Base-by-base conservation (phyloP, 2,888 invertebrate genomes). In the Cancer borealis region DNA sequence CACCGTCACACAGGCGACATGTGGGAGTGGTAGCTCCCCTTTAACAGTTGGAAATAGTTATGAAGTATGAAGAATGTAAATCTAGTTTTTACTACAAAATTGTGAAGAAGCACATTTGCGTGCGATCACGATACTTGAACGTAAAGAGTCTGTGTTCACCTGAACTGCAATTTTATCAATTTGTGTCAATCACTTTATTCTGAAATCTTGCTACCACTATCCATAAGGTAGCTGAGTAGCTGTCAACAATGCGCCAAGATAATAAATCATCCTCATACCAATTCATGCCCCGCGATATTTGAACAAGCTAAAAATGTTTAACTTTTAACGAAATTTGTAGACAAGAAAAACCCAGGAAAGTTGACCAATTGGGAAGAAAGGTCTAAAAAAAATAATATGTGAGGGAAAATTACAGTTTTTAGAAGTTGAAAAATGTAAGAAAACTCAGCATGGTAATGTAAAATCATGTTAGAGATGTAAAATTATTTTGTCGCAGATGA, bases 31-130 rank as follows among this genome's bases (percentile, higher is more conserved):
- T 26, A 26, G 60, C 73, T 73, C 5, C n/a, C 26, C 73, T 73
- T 73, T 73, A 73, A 73, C 73, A 73, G 10, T 73, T 73, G 73
- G 73, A 73, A 73, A 73, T 73, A 26, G 73, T 73, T 73, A 6
- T 73, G n/a, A 73, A 26, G 73, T 73, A 26, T 12, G 14, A 12
- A 54, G 54, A 54, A 54, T 73, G 73, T 73, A 73, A 10, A 10
- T 21, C 10, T 26, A 0, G 73, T 73, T n/a, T 26, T 73, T n/a
- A 73, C n/a, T 26, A 26, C 6, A 26, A 26, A 26, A 26, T 3
- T 10, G 5, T 73, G 26, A 26, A 73, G 21, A 26, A 26, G 26
- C 73, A 26, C n/a, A 1, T 73, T 6, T 10, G 8, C 26, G 26
- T 73, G 73, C 26, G 26, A 26, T 73, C 10, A 73, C n/a, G n/a